These are phyloP conservation scores for Cryptomyrus ogoouensis DNA, from an alignment of 2,113 vertebrate species.

Conservation along the genomic window DNA sequence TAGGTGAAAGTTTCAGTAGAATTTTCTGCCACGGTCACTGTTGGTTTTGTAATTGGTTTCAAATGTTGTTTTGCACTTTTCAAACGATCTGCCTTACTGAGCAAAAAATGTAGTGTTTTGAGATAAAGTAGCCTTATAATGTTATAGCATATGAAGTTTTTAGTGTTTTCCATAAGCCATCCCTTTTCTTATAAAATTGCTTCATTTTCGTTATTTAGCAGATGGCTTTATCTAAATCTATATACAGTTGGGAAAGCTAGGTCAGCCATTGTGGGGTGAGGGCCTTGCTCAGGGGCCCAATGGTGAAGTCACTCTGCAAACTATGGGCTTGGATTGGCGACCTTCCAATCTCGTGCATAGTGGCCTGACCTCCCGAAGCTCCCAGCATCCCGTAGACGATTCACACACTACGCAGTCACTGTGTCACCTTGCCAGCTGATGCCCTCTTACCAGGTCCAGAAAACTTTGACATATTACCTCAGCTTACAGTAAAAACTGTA, in stretches of 20 bases:
- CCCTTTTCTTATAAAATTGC: background rate
- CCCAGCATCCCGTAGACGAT: no score
- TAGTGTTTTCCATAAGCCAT: background rate
- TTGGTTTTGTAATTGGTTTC: background rate
- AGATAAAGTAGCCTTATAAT: background rate
- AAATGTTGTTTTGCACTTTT: background rate
- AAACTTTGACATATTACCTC: background rate
- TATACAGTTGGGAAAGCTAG: background rate
- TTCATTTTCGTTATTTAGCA: background rate
- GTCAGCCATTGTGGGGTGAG: no score
- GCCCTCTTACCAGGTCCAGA: background rate
- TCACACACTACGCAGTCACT: background rate
- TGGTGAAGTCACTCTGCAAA: background rate
- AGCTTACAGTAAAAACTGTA: background rate
- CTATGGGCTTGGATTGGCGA: no score
- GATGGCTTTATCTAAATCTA: background rate
- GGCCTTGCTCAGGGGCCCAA: no score
- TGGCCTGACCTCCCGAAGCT: background rate
- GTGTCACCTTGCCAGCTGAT: background rate
- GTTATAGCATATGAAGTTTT: background rate
- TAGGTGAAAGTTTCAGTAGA: background rate
- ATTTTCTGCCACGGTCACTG: background rate
- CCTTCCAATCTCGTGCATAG: no score
- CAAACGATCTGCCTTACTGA: background rate
- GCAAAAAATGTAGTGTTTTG: background rate